Evolutionary conservation across 2,888 invertebrate genomes (phyloP), one percentile per base, ranked within the genome.

Genomic region (Lottia scabra): DNA sequence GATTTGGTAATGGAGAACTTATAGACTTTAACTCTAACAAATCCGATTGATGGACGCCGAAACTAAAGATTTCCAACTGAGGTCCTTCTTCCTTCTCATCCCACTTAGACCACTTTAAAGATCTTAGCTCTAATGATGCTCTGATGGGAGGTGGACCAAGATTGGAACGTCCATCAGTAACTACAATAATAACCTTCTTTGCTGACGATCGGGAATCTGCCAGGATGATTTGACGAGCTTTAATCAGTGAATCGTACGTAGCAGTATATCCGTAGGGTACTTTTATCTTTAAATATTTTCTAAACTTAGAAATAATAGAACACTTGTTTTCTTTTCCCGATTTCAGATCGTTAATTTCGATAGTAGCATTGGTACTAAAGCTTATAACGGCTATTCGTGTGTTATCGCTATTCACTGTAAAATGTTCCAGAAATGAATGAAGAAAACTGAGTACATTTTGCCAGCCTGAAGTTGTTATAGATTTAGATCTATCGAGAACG

Each of bases 161-260:
- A 72, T 83, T 84, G n/a, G 82, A 82, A 45, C 77, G 75, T 2
- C 84, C 84, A 66, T 81, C 81, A 8, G 82, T 83, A 30, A 83
- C 67, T 15, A 82, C 76, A 30, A 84, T 72, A 12, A 83, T 77
- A 10, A 80, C 81, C 66, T 80, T 80, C 44, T 79, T 79, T 10
- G 80, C 76, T 38, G 56, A 19, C 6, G 64, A 67, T 13, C 80
- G 65, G 13, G 79, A 78, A n/a, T 64, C 71, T n/a, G 56, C 48
- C 16, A 80, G 62, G 19, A 81, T 70, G 27, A 78, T 68, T 1
- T 73, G 38, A 19, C 70, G 67, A 12, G 80, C 79, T 45, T 56
- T 70, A 13, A 68, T 44, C 63, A 84, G 63, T 1, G 83, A 83
- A 19, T 71, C 72, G 56, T 76, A 67, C 10, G 83, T 82, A 0